Conservation (phyloP, 2,888 invertebrate species). For the Apocheima hispidaria region DNA sequence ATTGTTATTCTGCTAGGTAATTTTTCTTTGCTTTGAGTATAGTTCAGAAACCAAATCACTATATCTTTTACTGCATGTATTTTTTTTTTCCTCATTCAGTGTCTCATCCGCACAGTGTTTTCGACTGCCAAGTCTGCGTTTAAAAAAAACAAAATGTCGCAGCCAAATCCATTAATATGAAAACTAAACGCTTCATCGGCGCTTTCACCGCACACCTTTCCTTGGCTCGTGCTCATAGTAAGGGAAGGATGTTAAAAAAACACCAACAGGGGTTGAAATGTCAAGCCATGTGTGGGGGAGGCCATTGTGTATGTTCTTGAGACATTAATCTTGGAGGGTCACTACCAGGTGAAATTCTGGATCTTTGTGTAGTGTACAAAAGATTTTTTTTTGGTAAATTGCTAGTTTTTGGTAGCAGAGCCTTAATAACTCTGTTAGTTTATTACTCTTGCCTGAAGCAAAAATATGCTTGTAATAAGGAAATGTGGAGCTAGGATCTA, state of each 20-base stretch:
- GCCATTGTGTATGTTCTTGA: constrained; percentile 67
- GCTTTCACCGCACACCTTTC: constrained; percentile 83
- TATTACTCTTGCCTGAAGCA: background rate
- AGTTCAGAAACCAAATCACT: too few relatives aligned
- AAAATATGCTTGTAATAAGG: background rate
- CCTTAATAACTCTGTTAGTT: constrained; percentile 1
- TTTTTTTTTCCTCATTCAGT: too few relatives aligned
- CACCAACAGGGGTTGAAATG: constrained; percentile 67
- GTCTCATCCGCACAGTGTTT: too few relatives aligned
- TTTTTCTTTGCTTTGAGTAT: too few relatives aligned
- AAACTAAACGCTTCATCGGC: constrained; percentile 67
- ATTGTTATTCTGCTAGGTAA: too few relatives aligned
- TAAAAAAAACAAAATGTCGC: background rate
- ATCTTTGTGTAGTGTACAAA: constrained; percentile 40
- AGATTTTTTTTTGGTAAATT: constrained; percentile 31
- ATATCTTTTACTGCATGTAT: too few relatives aligned
- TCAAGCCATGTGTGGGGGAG: constrained; percentile 80
- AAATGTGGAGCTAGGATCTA: background rate
- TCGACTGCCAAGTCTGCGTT: too few relatives aligned
- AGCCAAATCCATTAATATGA: constrained; percentile 23
- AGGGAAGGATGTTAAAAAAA: constrained; percentile 75
- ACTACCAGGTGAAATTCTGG: constrained; percentile 73
- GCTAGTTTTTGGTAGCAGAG: constrained; percentile 20
- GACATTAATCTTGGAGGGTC: constrained; percentile 80
- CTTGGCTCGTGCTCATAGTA: constrained; percentile 76